Percentiles rank a stretch among this genome's conserved stretches.
Conservation (phyloP, 2,888 invertebrate species). For the Harpagoxenus sublaevis region DNA sequence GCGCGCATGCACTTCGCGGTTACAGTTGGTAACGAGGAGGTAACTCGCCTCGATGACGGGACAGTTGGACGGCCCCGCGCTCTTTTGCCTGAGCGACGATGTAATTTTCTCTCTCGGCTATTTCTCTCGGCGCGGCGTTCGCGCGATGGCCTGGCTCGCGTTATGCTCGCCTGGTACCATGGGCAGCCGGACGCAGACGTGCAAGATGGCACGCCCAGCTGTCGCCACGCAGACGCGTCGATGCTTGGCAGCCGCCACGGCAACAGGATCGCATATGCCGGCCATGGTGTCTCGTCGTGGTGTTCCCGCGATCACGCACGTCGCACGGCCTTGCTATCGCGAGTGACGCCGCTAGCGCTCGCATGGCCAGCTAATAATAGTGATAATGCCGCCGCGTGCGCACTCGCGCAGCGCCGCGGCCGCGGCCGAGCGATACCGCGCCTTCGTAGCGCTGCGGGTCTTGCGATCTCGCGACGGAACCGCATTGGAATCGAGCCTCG, state of each 20-base stretch:
- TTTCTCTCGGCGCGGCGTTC: slow-evolving; percentile 2
- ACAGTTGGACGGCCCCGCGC: slow-evolving; percentile 36
- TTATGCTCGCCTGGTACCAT: slow-evolving; percentile 81
- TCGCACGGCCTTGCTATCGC: slow-evolving; percentile 20
- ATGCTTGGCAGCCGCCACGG: slow-evolving; percentile 63
- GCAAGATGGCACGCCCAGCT: slow-evolving; percentile 84
- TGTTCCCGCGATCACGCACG: slow-evolving; percentile 12
- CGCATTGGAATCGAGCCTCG: background rate
- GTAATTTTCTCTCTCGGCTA: slow-evolving; percentile 25
- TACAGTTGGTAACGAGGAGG: slow-evolving; percentile 45
- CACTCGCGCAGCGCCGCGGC: slow-evolving; percentile 23
- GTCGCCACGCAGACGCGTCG: slow-evolving; percentile 79
- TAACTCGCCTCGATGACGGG: slow-evolving; percentile 33
- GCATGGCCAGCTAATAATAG: slow-evolving; percentile 58
- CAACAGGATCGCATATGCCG: slow-evolving; percentile 77
- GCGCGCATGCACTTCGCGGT: slow-evolving; percentile 37
- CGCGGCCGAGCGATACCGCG: slow-evolving; percentile 45
- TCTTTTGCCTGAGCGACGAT: slow-evolving; percentile 9
- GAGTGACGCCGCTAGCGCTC: slow-evolving; percentile 8
- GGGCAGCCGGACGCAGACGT: slow-evolving; percentile 85
- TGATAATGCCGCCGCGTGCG: slow-evolving; percentile 62
- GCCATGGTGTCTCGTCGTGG: slow-evolving; percentile 28
- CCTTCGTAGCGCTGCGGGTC: slow-evolving; percentile 30
- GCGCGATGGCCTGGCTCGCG: background rate
- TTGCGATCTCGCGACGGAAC: background rate